Base-by-base conservation (phyloP, 2,113 vertebrate genomes). In the Progne subis region DNA sequence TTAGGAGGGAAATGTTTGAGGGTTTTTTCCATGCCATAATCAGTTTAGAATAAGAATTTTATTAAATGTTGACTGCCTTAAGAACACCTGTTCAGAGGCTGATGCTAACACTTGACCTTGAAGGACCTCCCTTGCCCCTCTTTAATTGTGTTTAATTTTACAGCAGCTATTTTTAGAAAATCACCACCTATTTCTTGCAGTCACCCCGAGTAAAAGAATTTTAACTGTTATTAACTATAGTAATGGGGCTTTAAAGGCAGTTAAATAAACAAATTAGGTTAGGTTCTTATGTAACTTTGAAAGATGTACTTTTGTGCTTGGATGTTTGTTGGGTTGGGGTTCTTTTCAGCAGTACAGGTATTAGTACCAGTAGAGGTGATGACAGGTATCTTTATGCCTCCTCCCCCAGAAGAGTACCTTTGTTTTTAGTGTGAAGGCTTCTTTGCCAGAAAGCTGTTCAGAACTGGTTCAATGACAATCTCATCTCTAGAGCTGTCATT, bases 111-210 rank as follows among this genome's bases (percentile, higher is more conserved):
- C 44, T 37, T 60, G 31, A 32, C 37, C 25, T 82, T 64, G 37
- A 75, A 72, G 29, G 20, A 53, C 39, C 26, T 28, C 7, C 4
- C 5, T 12, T 8, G 5, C 21, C 5, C 0, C 3, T 11, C 9
- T 25, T 72, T 19, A 50, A 47, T 52, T 47, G 18, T 6, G 29
- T 41, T 46, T 28, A 13, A 41, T 44, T 89, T 89, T 53, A 77
- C 12, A 71, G 13, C 29, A 70, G 31, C 34, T 56, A 14, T 5
- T 74, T 79, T 86, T 61, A 55, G 60, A 57, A 82, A 61, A 44
- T 28, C 14, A 9, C 14, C 46, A 18, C 13, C 8, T 39, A 47
- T 76, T 84, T 50, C 57, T 72, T 77, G 32, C 25, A 39, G 32
- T 86, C 59, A 49, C 29, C 8, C n/a, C 23, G 10, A 86, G 39